Base-by-base conservation (phyloP, 2,113 vertebrate species). In the Boleophthalmus pectinirostris region DNA sequence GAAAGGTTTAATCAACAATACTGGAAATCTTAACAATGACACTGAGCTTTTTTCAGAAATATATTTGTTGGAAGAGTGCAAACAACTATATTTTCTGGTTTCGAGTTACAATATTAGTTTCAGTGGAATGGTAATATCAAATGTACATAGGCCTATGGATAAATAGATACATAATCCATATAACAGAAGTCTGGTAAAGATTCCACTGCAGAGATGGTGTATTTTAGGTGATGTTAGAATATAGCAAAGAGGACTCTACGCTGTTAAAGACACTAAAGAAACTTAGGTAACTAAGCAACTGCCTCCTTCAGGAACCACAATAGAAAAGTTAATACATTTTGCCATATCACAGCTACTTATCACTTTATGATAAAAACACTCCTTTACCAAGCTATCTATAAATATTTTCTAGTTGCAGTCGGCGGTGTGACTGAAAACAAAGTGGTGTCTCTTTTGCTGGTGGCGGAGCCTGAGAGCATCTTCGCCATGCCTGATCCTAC, bases 401-500 rank as follows among this genome's bases (percentile, higher is more conserved):
- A 11, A 21, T 67, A 51, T 70, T 35, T 25, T 49, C 35, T 79
- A 91, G 73, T 79, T 78, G 87, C 82, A 70, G 75, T 83, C 21
- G 86, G 89, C 0, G 67, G 89, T 78, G 89, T 88, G 77, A 74
- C 91, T 83, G 97, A 98, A 93, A 99, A 99, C 95, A 98, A 98
- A 90, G 96, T 99, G 85, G 96, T 99, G 77, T 97, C 96, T 66
- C 95, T 98, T 91, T 94, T 99, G 89, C 93, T 99, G 92, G 95
- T 96, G 86, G 96, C 97, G 63, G 97, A 99, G 88, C 97, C 97
- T 21, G 97, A 98, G 91, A 96, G 96, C 92, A 98, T 99, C 94
- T 98, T 97, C 68, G 97, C 97, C 89, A 99, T 98, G 97, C 96
- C 97, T 49, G 97, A 99, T 87, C 97, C 97, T 46, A 96, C 96